Evolutionary conservation across 2,888 invertebrate species (phyloP).

Genomic region (Drosophila neotestacea): DNA sequence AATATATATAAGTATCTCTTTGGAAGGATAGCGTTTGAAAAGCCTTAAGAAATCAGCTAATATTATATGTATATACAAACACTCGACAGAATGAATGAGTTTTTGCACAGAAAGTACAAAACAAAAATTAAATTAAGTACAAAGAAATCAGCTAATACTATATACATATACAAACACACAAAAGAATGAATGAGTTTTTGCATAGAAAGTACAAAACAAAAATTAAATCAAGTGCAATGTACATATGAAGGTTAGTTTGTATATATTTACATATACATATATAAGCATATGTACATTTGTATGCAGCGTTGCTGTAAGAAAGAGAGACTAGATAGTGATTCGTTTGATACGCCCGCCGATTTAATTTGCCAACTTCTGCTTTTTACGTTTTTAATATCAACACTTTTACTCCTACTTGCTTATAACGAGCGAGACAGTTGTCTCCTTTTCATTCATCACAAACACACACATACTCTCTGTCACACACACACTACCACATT

Average conservation of each 20-base stretch:
- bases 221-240: conserved; percentile 5
- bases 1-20: too few relatives aligned
- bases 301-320: conserved; percentile 2
- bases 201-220: background rate
- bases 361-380: conserved; percentile 69
- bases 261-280: background rate
- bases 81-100: too few relatives aligned
- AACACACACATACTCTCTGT: conserved; percentile 2
- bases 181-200: too few relatives aligned
- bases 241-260: background rate
- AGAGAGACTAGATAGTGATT: conserved; percentile 35
- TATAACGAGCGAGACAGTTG: conserved; percentile 66
- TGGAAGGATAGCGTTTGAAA: too few relatives aligned
- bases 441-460: conserved; percentile 63
- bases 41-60: too few relatives aligned
- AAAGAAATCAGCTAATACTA: background rate
- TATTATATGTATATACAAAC: too few relatives aligned
- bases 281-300: background rate
- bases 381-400: conserved; percentile 77
- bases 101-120: too few relatives aligned
- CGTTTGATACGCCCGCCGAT: conserved; percentile 51
- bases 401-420: conserved; percentile 66
- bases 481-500: conserved; percentile 15
- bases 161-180: too few relatives aligned
- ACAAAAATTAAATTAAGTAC: conserved; percentile 5